Percentiles rank a stretch among this genome's conserved stretches.
Conservation (phyloP, 2,797 vertebrate genomes). For the Rhinogobio ventralis region DNA sequence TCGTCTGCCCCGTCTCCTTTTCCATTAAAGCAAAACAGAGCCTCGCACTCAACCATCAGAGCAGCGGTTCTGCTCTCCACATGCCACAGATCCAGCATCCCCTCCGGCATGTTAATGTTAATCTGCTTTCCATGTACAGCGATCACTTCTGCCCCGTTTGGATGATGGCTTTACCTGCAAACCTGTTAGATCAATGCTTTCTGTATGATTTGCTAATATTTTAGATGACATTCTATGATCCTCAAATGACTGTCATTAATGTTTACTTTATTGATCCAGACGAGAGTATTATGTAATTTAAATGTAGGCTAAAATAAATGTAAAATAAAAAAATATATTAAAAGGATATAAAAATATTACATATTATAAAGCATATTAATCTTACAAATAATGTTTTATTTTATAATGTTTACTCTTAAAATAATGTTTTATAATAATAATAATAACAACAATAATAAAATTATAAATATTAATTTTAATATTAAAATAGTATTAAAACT, state of each 20-base stretch:
- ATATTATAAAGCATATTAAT: background rate
- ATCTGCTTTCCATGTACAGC: background rate
- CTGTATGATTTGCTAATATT: constrained; percentile 10
- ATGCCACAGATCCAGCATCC: constrained; percentile 26
- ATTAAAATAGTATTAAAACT: background rate
- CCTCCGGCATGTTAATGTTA: constrained; percentile 36
- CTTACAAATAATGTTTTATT: too few species aligned
- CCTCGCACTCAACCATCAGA: constrained; percentile 70
- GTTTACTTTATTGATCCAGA: background rate
- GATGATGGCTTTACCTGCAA: constrained; percentile 3
- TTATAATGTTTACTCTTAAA: background rate
- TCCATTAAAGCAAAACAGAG: constrained; percentile 63
- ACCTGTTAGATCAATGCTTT: constrained; percentile 31
- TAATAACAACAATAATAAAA: background rate
- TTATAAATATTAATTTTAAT: background rate
- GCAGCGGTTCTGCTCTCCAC: constrained; percentile 52
- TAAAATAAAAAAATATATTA: background rate
- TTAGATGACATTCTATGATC: background rate
- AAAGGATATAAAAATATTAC: background rate
- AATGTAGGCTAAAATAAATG: background rate
- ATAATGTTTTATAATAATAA: background rate
- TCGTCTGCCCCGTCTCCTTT: constrained; percentile 26
- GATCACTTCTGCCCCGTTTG: constrained; percentile 25
- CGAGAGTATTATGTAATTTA: background rate
- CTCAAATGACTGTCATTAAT: background rate